phyloP scores from a whole-genome alignment of 64 coral and sea anemone genomes.

The Porites lutea region DNA sequence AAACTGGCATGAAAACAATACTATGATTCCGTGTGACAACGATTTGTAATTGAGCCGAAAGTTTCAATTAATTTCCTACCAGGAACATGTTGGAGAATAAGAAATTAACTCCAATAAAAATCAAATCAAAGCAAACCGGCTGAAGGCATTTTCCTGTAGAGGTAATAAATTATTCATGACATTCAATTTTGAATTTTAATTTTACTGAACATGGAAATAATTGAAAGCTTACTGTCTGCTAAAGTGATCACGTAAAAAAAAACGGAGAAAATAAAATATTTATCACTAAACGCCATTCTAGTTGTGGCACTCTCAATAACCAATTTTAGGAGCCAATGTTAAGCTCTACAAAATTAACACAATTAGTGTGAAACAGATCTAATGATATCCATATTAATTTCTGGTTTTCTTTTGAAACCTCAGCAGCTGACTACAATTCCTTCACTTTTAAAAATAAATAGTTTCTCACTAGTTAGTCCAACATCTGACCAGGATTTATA shows the following conservation, averaged over 20 bases:
- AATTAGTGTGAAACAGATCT: neutral
- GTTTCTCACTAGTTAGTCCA: no score
- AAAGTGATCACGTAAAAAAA: conserved; percentile 12
- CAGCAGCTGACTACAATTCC: neutral
- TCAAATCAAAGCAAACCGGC: conserved; percentile 1
- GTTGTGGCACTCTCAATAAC: neutral
- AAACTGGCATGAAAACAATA: neutral
- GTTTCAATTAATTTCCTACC: neutral
- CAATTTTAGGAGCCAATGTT: neutral
- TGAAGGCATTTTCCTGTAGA: neutral
- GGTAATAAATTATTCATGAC: conserved; percentile 8
- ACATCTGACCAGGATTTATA: no score
- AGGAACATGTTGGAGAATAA: conserved; percentile 20
- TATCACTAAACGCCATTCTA: conserved; percentile 7
- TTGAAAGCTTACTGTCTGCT: conserved; percentile 19
- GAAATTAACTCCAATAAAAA: conserved; percentile 17
- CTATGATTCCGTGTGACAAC: neutral
- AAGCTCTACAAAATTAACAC: no score
- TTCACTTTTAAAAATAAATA: neutral
- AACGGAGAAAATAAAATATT: conserved; percentile 37
- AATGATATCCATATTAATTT: neutral
- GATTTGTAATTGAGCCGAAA: neutral
- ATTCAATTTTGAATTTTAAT: conserved; percentile 33
- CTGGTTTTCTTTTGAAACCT: neutral
- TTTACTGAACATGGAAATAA: neutral